These are phyloP conservation scores for Hirtodrosophila trivittata DNA, from an alignment of 2,888 invertebrate species.

Conservation along the genomic window DNA sequence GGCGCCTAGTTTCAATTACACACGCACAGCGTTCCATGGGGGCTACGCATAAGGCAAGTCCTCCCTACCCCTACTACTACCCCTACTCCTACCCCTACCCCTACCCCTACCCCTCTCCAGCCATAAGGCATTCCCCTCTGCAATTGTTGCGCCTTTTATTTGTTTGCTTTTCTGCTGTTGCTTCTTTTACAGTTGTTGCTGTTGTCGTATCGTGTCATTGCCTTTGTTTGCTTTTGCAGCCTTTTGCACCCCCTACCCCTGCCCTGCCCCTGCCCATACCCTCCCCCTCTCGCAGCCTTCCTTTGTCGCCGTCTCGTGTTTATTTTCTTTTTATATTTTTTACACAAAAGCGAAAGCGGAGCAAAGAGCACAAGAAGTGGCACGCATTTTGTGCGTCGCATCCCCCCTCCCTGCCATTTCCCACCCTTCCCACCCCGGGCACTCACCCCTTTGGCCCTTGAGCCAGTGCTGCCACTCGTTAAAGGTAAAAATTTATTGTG, in stretches of 20 bases:
- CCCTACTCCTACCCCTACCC: conserved; percentile 5
- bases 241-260: conserved; percentile 15
- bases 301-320: conserved; percentile 52
- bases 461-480: conserved; percentile 54
- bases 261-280: neutral
- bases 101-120: neutral
- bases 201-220: conserved; percentile 75
- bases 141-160: conserved; percentile 79
- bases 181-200: conserved; percentile 44
- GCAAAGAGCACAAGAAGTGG: conserved; percentile 43
- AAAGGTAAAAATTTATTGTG: conserved; percentile 81
- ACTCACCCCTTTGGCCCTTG: conserved; percentile 28
- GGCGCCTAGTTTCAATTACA: conserved; percentile 74
- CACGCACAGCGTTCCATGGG: too few species aligned
- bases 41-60: conserved; percentile 39
- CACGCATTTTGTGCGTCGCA: conserved; percentile 47
- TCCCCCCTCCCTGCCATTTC: conserved; percentile 15
- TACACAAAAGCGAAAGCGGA: conserved; percentile 60
- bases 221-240: conserved; percentile 75
- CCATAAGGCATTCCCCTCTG: conserved; percentile 35
- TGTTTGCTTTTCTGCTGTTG: conserved; percentile 64
- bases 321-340: conserved; percentile 70
- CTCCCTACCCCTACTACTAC: neutral
- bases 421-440: neutral
- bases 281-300: conserved; percentile 1